Percentiles rank a stretch among this genome's conserved stretches.
Conservation (phyloP, 1,140 invertebrate genomes). For the Drosophila kohkoa region DNA sequence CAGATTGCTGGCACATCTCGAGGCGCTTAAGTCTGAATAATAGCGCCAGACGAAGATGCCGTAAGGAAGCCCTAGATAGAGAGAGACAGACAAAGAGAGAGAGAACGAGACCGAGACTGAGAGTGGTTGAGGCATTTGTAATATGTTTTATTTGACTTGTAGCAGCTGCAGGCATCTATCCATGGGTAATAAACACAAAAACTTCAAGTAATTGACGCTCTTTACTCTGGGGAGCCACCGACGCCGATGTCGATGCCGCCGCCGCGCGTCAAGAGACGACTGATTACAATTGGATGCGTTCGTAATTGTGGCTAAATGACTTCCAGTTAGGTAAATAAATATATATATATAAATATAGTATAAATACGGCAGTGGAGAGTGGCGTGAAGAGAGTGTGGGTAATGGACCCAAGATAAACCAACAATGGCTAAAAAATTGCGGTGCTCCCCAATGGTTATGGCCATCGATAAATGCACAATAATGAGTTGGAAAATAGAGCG, state of each 20-base stretch:
- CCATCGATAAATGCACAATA: slow-evolving; percentile 7
- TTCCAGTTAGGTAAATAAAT: slow-evolving; percentile 53
- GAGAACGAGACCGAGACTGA: background rate
- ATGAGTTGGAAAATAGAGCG: slow-evolving; percentile 1
- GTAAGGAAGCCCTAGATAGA: background rate
- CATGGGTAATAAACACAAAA: slow-evolving; percentile 64
- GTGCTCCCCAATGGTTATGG: background rate
- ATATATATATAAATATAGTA: slow-evolving; percentile 25
- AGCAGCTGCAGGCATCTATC: slow-evolving; percentile 71
- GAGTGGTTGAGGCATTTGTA: slow-evolving; percentile 62
- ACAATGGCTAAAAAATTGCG: slow-evolving; percentile 28
- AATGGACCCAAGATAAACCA: slow-evolving; percentile 24
- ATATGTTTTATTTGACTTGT: slow-evolving; percentile 83
- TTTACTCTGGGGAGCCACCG: slow-evolving; percentile 19
- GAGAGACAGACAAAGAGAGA: background rate
- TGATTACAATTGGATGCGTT: slow-evolving; percentile 54
- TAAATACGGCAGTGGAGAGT: background rate
- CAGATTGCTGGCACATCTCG: slow-evolving; percentile 75
- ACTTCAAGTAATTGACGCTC: slow-evolving; percentile 55
- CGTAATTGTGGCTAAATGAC: slow-evolving; percentile 50
- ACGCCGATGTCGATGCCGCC: no score
- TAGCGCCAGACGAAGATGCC: slow-evolving; percentile 25
- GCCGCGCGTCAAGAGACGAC: background rate
- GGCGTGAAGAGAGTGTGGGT: slow-evolving; percentile 20
- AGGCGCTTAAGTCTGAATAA: slow-evolving; percentile 76